Percentiles rank a stretch among this genome's conserved stretches.
Evolutionary conservation across 2,113 vertebrate genomes (phyloP).

Genomic region (Jaculus jaculus): DNA sequence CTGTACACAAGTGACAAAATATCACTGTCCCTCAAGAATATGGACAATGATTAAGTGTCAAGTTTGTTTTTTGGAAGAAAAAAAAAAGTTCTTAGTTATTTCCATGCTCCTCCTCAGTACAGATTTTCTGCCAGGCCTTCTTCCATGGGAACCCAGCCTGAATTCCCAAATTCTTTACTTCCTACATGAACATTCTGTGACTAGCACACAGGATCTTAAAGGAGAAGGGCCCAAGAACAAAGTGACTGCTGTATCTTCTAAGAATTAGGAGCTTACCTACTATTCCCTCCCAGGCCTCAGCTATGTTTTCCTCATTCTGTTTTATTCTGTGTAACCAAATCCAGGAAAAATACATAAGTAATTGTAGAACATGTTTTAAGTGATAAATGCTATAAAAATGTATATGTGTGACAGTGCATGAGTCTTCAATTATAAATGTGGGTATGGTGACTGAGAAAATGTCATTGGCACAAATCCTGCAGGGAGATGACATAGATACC

Average conservation of each 20-base stretch:
- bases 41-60: neutral
- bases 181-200: neutral
- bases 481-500: neutral
- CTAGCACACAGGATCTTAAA: neutral
- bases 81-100: neutral
- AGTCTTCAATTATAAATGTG: neutral
- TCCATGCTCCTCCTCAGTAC: neutral
- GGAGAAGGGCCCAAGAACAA: neutral
- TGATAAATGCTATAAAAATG: neutral
- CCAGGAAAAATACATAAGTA: neutral
- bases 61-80: neutral
- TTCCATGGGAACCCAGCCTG: neutral
- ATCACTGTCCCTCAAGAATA: neutral
- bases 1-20: neutral
- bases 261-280: neutral
- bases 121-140: neutral
- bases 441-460: neutral
- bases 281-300: neutral
- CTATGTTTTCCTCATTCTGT: neutral
- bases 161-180: neutral
- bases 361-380: neutral
- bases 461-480: neutral
- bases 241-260: neutral
- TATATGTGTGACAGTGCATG: neutral
- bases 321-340: neutral